Base-by-base conservation (phyloP, 2,888 invertebrate genomes). In the Vesta saturnalis region DNA sequence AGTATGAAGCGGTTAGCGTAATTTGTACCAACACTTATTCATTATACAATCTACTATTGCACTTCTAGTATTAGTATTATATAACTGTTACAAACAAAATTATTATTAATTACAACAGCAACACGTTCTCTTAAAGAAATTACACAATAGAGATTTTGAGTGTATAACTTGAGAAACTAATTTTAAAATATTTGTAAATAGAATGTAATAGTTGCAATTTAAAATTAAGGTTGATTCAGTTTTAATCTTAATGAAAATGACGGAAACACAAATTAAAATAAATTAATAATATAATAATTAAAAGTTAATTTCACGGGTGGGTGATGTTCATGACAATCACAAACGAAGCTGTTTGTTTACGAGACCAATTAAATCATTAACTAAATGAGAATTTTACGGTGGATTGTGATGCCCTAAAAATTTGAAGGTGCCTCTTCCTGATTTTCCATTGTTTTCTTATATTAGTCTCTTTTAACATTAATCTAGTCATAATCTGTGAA, bases 261-360 rank as follows among this genome's bases (percentile, higher is more conserved):
- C 59, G 59, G 47, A 60, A 60, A 61, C 8, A 1, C 16, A 52
- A 49, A 18, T 61, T 21, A 30, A 30, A 47, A 61, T n/a, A 15
- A 58, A 58, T 58, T 66, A 70, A 70, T 63, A 23, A 22, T n/a
- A n/a, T n/a, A 39, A 71, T 68, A 81, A 82, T 82, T 81, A 81
- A 82, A 81, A 82, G 78, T 80, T 82, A 82, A 82, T 81, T 82
- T 82, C 79, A 81, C 78, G 66, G 80, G 74, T 77, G 74, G 73
- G 76, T 72, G 73, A 70, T 67, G 62, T 74, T 73, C 80, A 74
- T 77, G 80, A 80, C 79, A 77, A 56, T 71, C 66, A 52, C 58
- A 63, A 70, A 54, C 35, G 56, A 56, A 59, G 61, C 56, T 62
- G 67, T 71, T 71, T 71, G 71, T 71, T 70, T 67, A 75, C 74